phyloP scores from a whole-genome alignment of 2,113 vertebrate genomes.

The Smithornis capensis region DNA sequence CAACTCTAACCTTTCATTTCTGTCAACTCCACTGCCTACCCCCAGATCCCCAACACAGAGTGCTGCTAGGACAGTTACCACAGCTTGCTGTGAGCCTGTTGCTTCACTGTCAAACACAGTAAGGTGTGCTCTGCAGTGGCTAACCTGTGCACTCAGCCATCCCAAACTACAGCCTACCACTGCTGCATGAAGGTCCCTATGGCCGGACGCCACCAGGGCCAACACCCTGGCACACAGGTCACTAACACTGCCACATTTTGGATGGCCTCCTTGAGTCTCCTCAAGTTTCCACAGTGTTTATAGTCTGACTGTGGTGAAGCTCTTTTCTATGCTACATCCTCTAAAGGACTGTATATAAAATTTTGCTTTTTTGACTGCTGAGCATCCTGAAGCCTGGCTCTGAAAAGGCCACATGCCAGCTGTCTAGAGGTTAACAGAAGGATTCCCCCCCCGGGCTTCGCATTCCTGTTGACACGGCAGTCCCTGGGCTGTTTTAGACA shows the following conservation, averaged over 20 bases:
- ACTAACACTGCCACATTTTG: neutral
- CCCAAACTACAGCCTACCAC: neutral
- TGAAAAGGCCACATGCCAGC: neutral
- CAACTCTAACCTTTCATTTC: neutral
- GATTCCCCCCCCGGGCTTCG: neutral
- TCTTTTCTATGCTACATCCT: neutral
- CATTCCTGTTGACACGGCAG: neutral
- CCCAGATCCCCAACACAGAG: neutral
- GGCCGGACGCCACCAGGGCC: accelerated
- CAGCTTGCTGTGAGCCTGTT: neutral
- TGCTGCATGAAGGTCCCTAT: neutral
- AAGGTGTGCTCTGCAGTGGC: neutral
- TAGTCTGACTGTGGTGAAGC: neutral
- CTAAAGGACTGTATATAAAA: neutral
- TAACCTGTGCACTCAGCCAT: accelerated
- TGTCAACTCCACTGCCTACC: neutral
- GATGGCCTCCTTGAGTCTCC: neutral
- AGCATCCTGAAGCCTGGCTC: neutral
- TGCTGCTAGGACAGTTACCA: neutral
- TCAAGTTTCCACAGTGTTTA: neutral
- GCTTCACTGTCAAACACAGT: accelerated
- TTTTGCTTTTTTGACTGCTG: neutral
- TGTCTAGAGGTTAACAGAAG: neutral
- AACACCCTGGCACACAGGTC: neutral
- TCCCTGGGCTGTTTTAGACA: neutral